Base-by-base conservation (phyloP, 37 sponge, comb jelly and placozoan species). In the Dysidea cf. avara region DNA sequence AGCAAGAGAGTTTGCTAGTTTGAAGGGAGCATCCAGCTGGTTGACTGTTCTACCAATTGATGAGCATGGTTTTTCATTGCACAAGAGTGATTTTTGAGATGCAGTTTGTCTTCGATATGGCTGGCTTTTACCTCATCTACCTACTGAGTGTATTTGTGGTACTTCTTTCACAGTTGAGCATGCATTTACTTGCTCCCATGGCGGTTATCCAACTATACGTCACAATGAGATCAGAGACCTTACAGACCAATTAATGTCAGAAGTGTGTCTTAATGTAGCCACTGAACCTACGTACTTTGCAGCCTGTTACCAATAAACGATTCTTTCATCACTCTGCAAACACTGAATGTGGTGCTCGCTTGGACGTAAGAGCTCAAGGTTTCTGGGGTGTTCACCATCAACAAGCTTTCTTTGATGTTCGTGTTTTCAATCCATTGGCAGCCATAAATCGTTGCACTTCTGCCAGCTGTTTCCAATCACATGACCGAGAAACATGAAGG, bases 81-180 rank as follows among this genome's bases (percentile, higher is more conserved):
- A 71, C 58, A 71, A 71, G 57, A 39, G 58, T 7, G 69, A 55
- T 33, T 71, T 71, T 21, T 36, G 72, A 36, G 72, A 71, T 54
- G 72, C 72, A 3, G 38, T 71, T 3, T 53, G 57, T 55, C 57
- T 71, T 2, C 53, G 72, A 21, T 71, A 71, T 35, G 72, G 72
- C 0, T 71, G 72, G 72, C 14, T 22, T 13, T 56, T 35, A 1
- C 34, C 18, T 11, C 53, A 56, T 36, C 21, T 54, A 29, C 72
- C 72, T 2, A 20, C 39, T 2, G 28, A 24, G 17, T 69, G 69
- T 36, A 51, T 16, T 52, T 69, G 69, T 69, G 69, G 69, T 26
- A 69, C 52, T 2, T 28, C 52, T 20, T 51, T 69, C 53, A 36
- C 69, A 2, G 52, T 51, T 18, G 69, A 69, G 17, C 69, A 69